These are phyloP conservation scores for Melanotaenia parkinsoni DNA, from an alignment of 2,797 vertebrate species.

Conservation along the genomic window DNA sequence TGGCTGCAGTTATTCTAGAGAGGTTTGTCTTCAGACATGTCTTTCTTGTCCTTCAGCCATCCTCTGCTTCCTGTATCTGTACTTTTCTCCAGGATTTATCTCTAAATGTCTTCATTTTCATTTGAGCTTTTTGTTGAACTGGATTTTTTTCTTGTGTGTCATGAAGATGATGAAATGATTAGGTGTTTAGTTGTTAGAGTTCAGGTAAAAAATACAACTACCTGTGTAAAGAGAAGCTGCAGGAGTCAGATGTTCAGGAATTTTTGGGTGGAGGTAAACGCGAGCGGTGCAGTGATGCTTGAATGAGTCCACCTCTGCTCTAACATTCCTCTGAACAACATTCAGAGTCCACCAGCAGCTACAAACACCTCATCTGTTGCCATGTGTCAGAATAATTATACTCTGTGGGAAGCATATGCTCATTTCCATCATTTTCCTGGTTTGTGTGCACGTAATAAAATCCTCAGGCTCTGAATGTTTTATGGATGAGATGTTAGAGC, in stretches of 20 bases:
- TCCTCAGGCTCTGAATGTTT: slow-evolving; percentile 33
- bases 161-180: too few species aligned
- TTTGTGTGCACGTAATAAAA: slow-evolving; percentile 5
- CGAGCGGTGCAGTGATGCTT: not conserved
- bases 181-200: too few species aligned
- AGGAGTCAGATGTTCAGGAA: too few species aligned
- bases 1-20: not conserved
- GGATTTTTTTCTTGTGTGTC: too few species aligned
- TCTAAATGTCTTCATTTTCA: not conserved
- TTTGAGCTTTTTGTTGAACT: not conserved
- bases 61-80: not conserved
- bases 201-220: too few species aligned
- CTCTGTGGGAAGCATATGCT: not conserved
- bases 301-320: not conserved
- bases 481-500: slow-evolving; percentile 48
- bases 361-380: not conserved
- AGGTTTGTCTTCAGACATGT: not conserved
- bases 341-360: not conserved
- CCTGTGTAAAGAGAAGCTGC: too few species aligned
- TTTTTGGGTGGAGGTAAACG: not conserved
- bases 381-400: slow-evolving; percentile 3
- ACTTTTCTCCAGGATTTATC: not conserved
- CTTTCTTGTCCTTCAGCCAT: not conserved
- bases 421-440: not conserved
- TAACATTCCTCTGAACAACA: not conserved